A percentile compares a stretch with the other conserved stretches of the same genome.
Evolutionary conservation across 2,797 vertebrate species (phyloP).

Genomic region (Craterocephalus amniculus): DNA sequence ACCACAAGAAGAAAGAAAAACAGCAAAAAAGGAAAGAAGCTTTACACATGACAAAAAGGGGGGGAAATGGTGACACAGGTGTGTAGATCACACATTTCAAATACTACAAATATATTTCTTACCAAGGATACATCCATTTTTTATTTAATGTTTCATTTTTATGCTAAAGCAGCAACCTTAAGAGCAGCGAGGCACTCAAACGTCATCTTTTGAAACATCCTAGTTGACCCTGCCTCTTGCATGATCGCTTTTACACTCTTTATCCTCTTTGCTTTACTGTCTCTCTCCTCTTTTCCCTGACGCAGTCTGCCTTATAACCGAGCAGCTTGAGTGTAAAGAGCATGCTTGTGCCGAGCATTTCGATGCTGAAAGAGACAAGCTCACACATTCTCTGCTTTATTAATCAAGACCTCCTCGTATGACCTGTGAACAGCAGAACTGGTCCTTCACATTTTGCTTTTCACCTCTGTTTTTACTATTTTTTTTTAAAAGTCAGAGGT

Average conservation of each 20-base stretch:
- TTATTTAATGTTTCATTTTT: slow-evolving; percentile 15
- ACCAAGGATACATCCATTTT: not conserved
- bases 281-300: slow-evolving; percentile 40
- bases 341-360: slow-evolving; percentile 70
- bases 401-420: slow-evolving; percentile 59
- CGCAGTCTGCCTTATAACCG: slow-evolving; percentile 69
- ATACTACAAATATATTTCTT: slow-evolving; percentile 29
- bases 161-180: slow-evolving; percentile 42
- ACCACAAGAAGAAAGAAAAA: not conserved
- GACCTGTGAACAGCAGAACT: slow-evolving; percentile 49
- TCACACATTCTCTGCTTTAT: slow-evolving; percentile 73
- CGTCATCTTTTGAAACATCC: slow-evolving; percentile 47
- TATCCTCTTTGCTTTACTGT: slow-evolving; percentile 31
- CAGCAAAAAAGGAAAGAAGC: slow-evolving; percentile 2
- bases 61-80: not conserved
- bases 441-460: slow-evolving; percentile 17
- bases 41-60: slow-evolving; percentile 12
- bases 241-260: slow-evolving; percentile 40
- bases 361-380: slow-evolving; percentile 61
- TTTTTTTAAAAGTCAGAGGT: slow-evolving; percentile 11
- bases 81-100: slow-evolving; percentile 14
- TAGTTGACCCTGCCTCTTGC: slow-evolving; percentile 52
- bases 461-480: slow-evolving; percentile 26
- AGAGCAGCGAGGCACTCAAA: slow-evolving; percentile 29
- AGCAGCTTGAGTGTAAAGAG: slow-evolving; percentile 59